A percentile compares a stretch with the other conserved stretches of the same genome.
Conservation (phyloP, 30 jellyfish, hydroid and myxozoan genomes). For the Rhopilema esculentum region DNA sequence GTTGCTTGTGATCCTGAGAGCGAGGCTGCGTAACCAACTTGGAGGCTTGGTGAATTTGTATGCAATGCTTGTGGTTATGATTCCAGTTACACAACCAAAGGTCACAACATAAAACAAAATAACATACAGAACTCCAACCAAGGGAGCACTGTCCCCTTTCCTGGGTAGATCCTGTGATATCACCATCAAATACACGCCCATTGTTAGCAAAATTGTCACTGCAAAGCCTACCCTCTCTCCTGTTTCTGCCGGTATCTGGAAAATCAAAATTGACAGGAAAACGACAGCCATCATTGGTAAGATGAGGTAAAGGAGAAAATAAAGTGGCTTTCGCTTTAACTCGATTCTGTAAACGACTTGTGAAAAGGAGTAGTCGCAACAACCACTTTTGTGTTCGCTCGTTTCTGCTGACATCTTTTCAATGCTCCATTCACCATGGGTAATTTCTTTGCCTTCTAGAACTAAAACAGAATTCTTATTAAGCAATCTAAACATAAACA, state of each 20-base stretch:
- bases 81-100: slow-evolving; percentile 59
- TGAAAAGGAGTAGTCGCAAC: slow-evolving; percentile 60
- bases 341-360: slow-evolving; percentile 38
- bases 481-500: too few species aligned
- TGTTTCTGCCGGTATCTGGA: slow-evolving; percentile 68
- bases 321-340: slow-evolving; percentile 48
- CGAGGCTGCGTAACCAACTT: slow-evolving; percentile 27
- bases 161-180: slow-evolving; percentile 73
- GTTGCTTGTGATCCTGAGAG: slow-evolving; percentile 33
- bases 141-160: slow-evolving; percentile 64
- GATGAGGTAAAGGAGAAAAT: slow-evolving; percentile 60
- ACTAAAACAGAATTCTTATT: too few species aligned
- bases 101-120: slow-evolving; percentile 65
- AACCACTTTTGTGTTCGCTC: slow-evolving; percentile 31
- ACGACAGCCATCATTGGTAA: slow-evolving; percentile 71
- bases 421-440: slow-evolving; percentile 70
- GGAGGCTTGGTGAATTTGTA: slow-evolving; percentile 67
- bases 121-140: slow-evolving; percentile 65
- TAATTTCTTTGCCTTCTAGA: slow-evolving; percentile 50
- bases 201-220: slow-evolving; percentile 60
- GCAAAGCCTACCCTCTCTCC: slow-evolving; percentile 77
- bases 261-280: slow-evolving; percentile 51
- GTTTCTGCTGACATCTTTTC: slow-evolving; percentile 6
- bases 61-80: slow-evolving; percentile 60
- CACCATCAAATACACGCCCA: slow-evolving; percentile 69